Evolutionary conservation across 2,888 invertebrate genomes (phyloP).

Genomic region (Ennomos fuscantarius): DNA sequence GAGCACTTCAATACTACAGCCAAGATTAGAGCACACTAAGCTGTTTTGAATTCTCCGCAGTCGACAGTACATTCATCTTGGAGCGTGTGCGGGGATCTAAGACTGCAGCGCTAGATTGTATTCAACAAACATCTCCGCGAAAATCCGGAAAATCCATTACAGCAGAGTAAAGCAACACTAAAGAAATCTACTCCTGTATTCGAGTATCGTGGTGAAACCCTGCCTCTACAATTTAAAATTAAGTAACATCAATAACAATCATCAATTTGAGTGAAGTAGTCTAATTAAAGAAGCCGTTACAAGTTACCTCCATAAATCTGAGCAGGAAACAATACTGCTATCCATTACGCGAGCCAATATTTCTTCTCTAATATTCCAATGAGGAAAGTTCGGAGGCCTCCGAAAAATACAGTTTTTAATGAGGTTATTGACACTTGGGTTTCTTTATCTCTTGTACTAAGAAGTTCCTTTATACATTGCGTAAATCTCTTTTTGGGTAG

Average conservation of each 20-base stretch:
- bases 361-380: conserved; percentile 78
- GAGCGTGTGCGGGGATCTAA: conserved; percentile 22
- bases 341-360: conserved; percentile 77
- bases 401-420: conserved; percentile 81
- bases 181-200: conserved; percentile 53
- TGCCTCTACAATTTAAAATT: conserved; percentile 66
- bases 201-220: conserved; percentile 57
- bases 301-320: conserved; percentile 85
- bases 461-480: conserved; percentile 46
- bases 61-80: conserved; percentile 24
- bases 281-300: conserved; percentile 84
- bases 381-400: conserved; percentile 69
- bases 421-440: conserved; percentile 63
- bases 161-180: conserved; percentile 42
- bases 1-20: conserved; percentile 64
- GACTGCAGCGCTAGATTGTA: conserved; percentile 29
- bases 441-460: conserved; percentile 60
- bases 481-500: conserved; percentile 57
- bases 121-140: conserved; percentile 20
- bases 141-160: conserved; percentile 32
- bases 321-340: conserved; percentile 80
- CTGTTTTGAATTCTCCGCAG: conserved; percentile 45
- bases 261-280: conserved; percentile 82
- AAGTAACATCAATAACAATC: conserved; percentile 80
- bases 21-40: conserved; percentile 56